Base-by-base conservation (phyloP, 2,888 invertebrate genomes). In the Drosophila neutralis region DNA sequence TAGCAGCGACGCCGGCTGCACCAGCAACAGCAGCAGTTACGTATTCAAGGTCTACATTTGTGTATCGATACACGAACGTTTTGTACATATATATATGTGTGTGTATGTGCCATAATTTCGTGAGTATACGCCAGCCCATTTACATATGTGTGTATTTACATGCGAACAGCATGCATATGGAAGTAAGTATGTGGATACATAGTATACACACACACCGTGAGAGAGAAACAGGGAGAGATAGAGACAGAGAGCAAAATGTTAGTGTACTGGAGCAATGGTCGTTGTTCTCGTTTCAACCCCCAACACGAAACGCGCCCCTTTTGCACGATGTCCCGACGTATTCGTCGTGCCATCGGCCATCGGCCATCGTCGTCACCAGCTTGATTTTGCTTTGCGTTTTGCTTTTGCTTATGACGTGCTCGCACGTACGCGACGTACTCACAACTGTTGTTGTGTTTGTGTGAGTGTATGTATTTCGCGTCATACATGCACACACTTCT, bases 1-100 rank as follows among this genome's bases (percentile, higher is more conserved):
- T 60, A 69, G 82, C 78, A 66, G 70, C 59, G 69, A 58, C 60
- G 74, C 57, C 59, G 66, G 54, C 70, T 48, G 67, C 27, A 33
- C 24, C 24, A 56, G 38, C 38, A 56, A 29, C 33, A 49, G 61
- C 56, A 38, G 24, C 66, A 29, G 73, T 85, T 80, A 74, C 80
- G 86, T 83, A 89, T 85, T 85, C 84, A 85, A 85, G 84, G 84
- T 85, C 89, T 89, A 82, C 80, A 77, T 88, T 85, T 75, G 75
- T 84, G 86, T 88, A 88, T 83, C 81, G 74, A 79, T 83, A 76
- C 81, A 73, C 69, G 56, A 83, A 85, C 59, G 57, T 59, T 29
- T 27, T 21, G 35, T 70, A 51, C 45, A 42, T 49, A 57, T 27
- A 29, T 58, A 49, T 35, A 42, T 51, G 21, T 6, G 36, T 36